These are phyloP conservation scores for Oligia strigilis DNA, from an alignment of 2,888 invertebrate species.

Conservation along the genomic window DNA sequence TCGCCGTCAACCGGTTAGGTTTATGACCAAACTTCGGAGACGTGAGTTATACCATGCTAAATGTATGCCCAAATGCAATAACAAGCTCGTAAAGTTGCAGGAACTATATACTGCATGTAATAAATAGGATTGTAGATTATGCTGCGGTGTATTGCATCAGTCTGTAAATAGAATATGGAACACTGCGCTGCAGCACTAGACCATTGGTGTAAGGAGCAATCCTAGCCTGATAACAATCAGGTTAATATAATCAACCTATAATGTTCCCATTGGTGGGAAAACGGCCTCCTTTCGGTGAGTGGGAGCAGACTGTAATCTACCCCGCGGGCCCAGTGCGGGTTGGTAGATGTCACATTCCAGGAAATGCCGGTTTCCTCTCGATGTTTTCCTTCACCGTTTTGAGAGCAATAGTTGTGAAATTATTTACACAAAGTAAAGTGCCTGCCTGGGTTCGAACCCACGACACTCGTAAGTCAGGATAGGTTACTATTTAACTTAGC, in stretches of 20 bases:
- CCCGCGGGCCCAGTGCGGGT: too few relatives aligned
- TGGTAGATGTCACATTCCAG: too few relatives aligned
- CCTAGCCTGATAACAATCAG: not conserved
- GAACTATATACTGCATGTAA: slow-evolving; percentile 8
- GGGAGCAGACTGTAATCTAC: too few relatives aligned
- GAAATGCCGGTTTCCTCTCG: too few relatives aligned
- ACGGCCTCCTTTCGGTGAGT: too few relatives aligned
- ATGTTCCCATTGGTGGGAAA: too few relatives aligned
- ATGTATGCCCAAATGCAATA: slow-evolving; percentile 53
- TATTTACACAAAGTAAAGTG: too few relatives aligned
- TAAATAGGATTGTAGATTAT: slow-evolving; percentile 10
- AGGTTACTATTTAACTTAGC: too few relatives aligned
- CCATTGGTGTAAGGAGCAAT: not conserved
- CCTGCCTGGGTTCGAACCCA: too few relatives aligned
- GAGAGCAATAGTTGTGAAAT: too few relatives aligned
- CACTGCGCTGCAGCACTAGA: not conserved
- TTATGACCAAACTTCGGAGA: slow-evolving; percentile 54
- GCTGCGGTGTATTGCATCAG: not conserved
- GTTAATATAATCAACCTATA: too few relatives aligned
- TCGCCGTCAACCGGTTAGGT: slow-evolving; percentile 47
- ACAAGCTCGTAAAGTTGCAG: slow-evolving; percentile 44
- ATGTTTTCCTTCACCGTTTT: too few relatives aligned
- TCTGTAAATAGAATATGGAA: not conserved
- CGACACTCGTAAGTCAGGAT: not conserved
- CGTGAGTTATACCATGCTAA: slow-evolving; percentile 56